These are phyloP conservation scores for Chrosomus eos DNA, from an alignment of 2,797 vertebrate genomes.

Conservation along the genomic window DNA sequence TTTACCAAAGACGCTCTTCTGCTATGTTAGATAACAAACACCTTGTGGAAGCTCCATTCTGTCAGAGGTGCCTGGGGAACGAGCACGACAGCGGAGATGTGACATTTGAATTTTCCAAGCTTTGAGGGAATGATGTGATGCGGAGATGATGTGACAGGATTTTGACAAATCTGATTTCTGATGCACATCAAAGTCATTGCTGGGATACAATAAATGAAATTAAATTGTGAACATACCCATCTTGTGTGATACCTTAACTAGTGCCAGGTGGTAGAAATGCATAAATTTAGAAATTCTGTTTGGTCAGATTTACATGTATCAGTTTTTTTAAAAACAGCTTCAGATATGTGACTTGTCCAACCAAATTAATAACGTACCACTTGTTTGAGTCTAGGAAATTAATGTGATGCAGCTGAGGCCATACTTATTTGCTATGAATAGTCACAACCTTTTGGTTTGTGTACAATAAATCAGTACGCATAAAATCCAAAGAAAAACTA, in stretches of 20 bases:
- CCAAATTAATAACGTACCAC: neutral
- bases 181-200: neutral
- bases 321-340: neutral
- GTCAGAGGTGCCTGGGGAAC: neutral
- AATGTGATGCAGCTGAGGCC: neutral
- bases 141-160: constrained; percentile 16
- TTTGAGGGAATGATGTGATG: constrained; percentile 13
- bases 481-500: neutral
- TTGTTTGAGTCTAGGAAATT: neutral
- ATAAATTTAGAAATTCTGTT: neutral
- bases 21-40: constrained; percentile 9
- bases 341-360: neutral
- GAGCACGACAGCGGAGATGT: neutral
- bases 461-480: neutral
- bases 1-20: constrained; percentile 14
- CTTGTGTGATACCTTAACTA: neutral
- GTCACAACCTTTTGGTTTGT: neutral
- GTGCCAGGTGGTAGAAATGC: neutral
- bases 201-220: neutral
- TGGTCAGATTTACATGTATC: neutral
- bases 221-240: neutral
- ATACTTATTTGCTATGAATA: neutral
- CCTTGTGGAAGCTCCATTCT: neutral
- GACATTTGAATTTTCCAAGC: constrained; percentile 16
- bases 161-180: constrained; percentile 33